These are phyloP conservation scores for Accipiter minullus DNA, from an alignment of 2,797 vertebrate species.

Conservation along the genomic window DNA sequence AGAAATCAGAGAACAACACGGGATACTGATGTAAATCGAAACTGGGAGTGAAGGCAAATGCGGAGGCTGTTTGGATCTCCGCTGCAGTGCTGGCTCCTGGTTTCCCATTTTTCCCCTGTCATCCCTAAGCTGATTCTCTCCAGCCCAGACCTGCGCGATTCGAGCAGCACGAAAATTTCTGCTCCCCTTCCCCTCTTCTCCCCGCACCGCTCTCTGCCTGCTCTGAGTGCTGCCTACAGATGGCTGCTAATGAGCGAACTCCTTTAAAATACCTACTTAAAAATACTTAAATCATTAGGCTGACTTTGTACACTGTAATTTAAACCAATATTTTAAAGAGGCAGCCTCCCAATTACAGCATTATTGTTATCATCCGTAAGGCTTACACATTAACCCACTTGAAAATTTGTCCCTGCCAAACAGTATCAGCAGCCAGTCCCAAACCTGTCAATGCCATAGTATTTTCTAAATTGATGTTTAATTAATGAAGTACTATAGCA, in stretches of 20 bases:
- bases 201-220: not conserved
- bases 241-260: not conserved
- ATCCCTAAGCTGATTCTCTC: not conserved
- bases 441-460: not conserved
- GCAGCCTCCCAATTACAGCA: not conserved
- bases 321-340: constrained; percentile 20
- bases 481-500: constrained; percentile 46
- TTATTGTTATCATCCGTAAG: not conserved
- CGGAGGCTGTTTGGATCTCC: not conserved
- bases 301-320: not conserved
- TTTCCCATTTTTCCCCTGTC: not conserved
- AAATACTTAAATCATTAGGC: not conserved
- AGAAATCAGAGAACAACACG: constrained; percentile 36
- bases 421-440: not conserved
- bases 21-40: constrained; percentile 55
- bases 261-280: not conserved
- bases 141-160: not conserved
- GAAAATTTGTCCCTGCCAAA: not conserved
- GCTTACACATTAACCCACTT: not conserved
- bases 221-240: not conserved
- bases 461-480: constrained; percentile 50
- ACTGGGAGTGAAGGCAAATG: not conserved
- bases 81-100: not conserved
- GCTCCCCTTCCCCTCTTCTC: not conserved
- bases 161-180: not conserved